These are phyloP conservation scores for Cydia amplana DNA, from an alignment of 1,140 invertebrate species.

Conservation along the genomic window DNA sequence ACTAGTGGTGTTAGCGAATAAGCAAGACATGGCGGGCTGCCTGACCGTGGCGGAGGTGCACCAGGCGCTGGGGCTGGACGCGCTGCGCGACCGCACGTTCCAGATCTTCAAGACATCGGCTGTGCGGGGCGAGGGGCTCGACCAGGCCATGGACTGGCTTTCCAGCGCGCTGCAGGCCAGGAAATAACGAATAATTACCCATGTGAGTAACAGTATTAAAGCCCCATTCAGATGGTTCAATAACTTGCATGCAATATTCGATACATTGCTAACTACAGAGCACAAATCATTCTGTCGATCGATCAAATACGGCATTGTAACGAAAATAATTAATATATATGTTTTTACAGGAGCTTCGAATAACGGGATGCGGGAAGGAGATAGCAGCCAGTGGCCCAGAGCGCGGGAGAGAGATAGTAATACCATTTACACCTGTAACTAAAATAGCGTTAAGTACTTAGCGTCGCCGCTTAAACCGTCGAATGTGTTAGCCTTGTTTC, in stretches of 20 bases:
- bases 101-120: constrained; percentile 99
- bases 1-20: constrained; percentile 98
- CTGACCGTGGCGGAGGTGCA: constrained; percentile 98
- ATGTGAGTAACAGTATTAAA: constrained; percentile 37
- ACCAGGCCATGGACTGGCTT: constrained; percentile 99
- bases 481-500: neutral
- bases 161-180: constrained; percentile 92
- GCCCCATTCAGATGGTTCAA: no score
- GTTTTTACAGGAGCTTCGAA: constrained; percentile 36
- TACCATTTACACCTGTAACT: constrained; percentile 54
- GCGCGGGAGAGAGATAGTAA: constrained; percentile 47
- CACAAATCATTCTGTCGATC: no score
- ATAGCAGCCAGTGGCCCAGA: constrained; percentile 28
- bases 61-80: constrained; percentile 95
- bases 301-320: no score
- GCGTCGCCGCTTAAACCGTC: constrained; percentile 43
- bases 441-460: constrained; percentile 58
- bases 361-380: constrained; percentile 38
- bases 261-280: no score
- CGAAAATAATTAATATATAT: no score
- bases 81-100: constrained; percentile 97
- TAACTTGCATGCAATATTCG: no score
- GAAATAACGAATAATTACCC: constrained; percentile 82
- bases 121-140: constrained; percentile 98
- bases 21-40: constrained; percentile 99